These are phyloP conservation scores for Elmis aenea DNA, from an alignment of 2,888 invertebrate genomes.

Conservation along the genomic window DNA sequence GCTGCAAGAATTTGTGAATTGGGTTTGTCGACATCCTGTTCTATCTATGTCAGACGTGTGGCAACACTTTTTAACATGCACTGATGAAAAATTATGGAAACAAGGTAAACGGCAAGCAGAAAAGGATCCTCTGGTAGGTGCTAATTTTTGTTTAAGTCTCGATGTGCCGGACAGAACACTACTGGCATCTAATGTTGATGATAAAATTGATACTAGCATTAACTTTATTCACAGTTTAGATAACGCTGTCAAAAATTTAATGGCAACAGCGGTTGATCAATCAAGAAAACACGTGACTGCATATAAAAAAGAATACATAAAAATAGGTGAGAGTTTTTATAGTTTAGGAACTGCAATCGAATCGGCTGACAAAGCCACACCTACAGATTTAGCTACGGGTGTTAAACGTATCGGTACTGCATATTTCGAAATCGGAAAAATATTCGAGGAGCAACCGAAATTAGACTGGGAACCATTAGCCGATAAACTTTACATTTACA, in stretches of 20 bases:
- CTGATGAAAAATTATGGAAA: conserved; percentile 97
- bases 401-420: conserved; percentile 78
- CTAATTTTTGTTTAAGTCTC: conserved; percentile 86
- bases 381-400: conserved; percentile 70
- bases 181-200: conserved; percentile 69
- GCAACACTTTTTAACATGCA: conserved; percentile 95
- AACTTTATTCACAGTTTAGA: conserved; percentile 84
- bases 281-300: conserved; percentile 80
- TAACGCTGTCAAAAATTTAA: conserved; percentile 76
- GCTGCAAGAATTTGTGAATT: conserved; percentile 93
- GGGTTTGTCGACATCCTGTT: conserved; percentile 95
- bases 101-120: conserved; percentile 93
- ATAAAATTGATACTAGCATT: conserved; percentile 76
- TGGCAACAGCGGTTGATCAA: conserved; percentile 77
- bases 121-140: conserved; percentile 84
- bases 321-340: conserved; percentile 82
- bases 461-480: conserved; percentile 86
- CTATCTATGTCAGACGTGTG: conserved; percentile 88
- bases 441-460: conserved; percentile 87
- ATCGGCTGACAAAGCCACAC: conserved; percentile 65
- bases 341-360: conserved; percentile 79
- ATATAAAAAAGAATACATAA: conserved; percentile 86
- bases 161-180: conserved; percentile 78
- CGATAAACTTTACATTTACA: conserved; percentile 90
- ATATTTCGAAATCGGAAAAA: conserved; percentile 81